Evolutionary conservation across 2,113 vertebrate genomes (phyloP).

Genomic region (Neolamprologus modestus): DNA sequence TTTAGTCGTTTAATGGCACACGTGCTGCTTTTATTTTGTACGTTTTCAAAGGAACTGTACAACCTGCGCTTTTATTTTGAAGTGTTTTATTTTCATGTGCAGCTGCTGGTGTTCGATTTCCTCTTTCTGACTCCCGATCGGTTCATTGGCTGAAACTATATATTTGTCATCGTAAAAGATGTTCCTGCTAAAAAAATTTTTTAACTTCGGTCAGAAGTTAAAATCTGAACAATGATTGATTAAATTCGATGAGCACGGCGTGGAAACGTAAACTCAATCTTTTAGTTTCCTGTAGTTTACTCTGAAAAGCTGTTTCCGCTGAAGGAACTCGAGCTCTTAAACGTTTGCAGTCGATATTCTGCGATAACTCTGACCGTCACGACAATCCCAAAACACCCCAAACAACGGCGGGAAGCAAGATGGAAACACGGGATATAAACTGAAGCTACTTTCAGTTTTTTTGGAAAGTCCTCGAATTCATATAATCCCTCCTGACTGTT

Average conservation of each 20-base stretch:
- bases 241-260: not conserved
- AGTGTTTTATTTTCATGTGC: not conserved
- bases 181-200: not conserved
- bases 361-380: rapidly evolving
- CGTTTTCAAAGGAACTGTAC: not conserved
- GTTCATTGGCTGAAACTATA: not conserved
- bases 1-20: not conserved
- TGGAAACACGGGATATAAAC: not conserved
- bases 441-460: not conserved
- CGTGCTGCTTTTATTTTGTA: not conserved
- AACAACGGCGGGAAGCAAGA: rapidly evolving
- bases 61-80: not conserved
- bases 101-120: not conserved
- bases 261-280: rapidly evolving
- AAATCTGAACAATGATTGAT: not conserved
- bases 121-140: not conserved
- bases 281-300: not conserved
- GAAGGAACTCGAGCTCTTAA: not conserved
- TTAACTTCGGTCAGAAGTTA: not conserved
- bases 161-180: not conserved
- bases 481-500: not conserved
- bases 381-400: not conserved
- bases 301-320: not conserved
- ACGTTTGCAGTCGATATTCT: rapidly evolving
- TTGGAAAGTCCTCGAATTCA: rapidly evolving